Evolutionary conservation across 2,888 invertebrate species (phyloP).

Genomic region (Busseola fusca): DNA sequence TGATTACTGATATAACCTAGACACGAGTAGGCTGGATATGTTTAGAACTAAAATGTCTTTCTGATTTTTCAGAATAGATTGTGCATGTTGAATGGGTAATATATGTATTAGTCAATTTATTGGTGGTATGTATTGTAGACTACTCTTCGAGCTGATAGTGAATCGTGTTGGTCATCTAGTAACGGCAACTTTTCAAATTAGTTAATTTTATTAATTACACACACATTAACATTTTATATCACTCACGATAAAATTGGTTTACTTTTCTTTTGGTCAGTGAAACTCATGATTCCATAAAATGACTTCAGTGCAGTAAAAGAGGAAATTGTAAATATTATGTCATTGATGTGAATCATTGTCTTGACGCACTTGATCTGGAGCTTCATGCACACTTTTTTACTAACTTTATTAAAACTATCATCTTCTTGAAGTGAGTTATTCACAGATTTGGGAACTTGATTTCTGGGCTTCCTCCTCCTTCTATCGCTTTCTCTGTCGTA

Average conservation of each 20-base stretch:
- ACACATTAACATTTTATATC: constrained; percentile 23
- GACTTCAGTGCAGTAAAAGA: constrained; percentile 73
- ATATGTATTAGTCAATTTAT: constrained; percentile 64
- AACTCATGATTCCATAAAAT: constrained; percentile 43
- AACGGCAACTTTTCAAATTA: constrained; percentile 10
- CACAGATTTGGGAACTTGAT: constrained; percentile 24
- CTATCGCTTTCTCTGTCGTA: constrained; percentile 50
- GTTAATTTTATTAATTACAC: constrained; percentile 14
- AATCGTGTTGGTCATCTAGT: constrained; percentile 32
- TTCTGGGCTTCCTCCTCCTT: constrained; percentile 40
- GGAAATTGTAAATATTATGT: constrained; percentile 31
- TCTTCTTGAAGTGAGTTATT: constrained; percentile 11
- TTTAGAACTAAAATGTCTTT: constrained; percentile 70
- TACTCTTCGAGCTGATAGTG: constrained; percentile 35
- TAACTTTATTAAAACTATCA: constrained; percentile 43
- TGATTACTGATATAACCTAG: constrained; percentile 59
- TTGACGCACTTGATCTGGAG: constrained; percentile 40
- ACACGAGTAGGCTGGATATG: constrained; percentile 63
- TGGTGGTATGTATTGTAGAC: constrained; percentile 71
- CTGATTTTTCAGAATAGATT: constrained; percentile 79
- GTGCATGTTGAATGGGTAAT: constrained; percentile 83
- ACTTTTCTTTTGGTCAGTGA: constrained; percentile 25
- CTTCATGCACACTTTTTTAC: constrained; percentile 55
- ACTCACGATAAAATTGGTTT: constrained; percentile 5
- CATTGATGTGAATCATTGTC: constrained; percentile 38